Evolutionary conservation across 2,888 invertebrate genomes (phyloP).

Genomic region (Charanyca ferruginea): DNA sequence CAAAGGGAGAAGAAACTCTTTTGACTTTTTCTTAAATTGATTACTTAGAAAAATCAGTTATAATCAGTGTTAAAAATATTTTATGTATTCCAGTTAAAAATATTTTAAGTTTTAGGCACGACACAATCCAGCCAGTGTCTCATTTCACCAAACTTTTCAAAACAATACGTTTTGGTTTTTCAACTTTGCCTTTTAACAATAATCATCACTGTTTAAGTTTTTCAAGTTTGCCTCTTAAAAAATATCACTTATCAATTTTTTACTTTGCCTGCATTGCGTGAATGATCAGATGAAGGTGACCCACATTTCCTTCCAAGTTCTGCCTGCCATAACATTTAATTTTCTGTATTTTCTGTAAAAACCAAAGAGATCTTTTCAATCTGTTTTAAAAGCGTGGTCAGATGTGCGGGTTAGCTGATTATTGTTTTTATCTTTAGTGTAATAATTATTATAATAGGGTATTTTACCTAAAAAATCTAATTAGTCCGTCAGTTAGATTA

Average conservation of each 20-base stretch:
- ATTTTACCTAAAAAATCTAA: too few species aligned
- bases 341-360: conserved; percentile 64
- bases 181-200: background rate
- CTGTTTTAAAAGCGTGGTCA: conserved; percentile 63
- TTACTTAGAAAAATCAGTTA: too few species aligned
- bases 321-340: conserved; percentile 60
- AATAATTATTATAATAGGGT: too few species aligned
- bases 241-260: background rate
- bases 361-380: conserved; percentile 64
- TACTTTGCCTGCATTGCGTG: background rate
- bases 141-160: background rate
- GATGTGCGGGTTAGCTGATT: conserved; percentile 27
- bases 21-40: too few species aligned
- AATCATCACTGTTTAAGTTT: background rate
- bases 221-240: background rate
- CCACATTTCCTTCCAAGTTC: conserved; percentile 30
- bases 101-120: background rate
- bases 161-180: background rate
- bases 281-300: conserved; percentile 1
- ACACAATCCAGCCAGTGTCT: background rate
- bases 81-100: too few species aligned
- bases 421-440: too few species aligned
- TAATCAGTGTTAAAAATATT: too few species aligned
- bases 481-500: too few species aligned
- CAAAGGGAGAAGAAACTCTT: too few species aligned